phyloP scores from a whole-genome alignment of 2,797 vertebrate genomes.

The Columba guinea region DNA sequence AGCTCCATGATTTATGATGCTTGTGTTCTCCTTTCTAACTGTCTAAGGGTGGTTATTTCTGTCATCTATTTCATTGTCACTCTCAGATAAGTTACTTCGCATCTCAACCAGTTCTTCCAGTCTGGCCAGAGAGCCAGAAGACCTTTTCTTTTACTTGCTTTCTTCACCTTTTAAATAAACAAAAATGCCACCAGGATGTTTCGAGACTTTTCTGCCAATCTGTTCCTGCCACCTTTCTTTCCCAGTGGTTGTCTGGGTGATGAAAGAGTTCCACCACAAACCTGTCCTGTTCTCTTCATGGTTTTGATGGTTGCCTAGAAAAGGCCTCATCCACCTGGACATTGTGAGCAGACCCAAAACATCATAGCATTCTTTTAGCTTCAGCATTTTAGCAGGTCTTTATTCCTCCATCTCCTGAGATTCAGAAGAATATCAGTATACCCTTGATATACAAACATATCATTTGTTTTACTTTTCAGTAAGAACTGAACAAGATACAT shows the following conservation, averaged over 20 bases:
- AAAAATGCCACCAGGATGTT: background rate
- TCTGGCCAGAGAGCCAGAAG: background rate
- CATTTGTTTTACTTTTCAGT: background rate
- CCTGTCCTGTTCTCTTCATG: background rate
- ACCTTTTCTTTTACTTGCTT: background rate
- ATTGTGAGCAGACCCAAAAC: background rate
- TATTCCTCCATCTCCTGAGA: background rate
- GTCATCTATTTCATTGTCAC: background rate
- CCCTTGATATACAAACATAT: background rate
- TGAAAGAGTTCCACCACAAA: background rate
- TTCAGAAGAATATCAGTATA: background rate
- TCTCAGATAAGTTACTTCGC: background rate
- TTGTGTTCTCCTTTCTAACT: background rate
- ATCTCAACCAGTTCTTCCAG: background rate
- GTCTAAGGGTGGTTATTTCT: background rate
- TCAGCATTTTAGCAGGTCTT: background rate
- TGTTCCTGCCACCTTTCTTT: background rate
- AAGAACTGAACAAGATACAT: background rate
- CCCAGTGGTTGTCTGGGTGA: background rate
- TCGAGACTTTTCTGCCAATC: background rate
- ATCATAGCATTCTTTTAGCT: background rate
- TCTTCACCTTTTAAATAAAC: background rate
- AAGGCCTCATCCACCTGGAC: background rate
- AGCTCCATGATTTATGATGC: background rate
- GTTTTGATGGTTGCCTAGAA: background rate